Evolutionary conservation across 1,140 invertebrate species (phyloP).

Genomic region (Vollenhovia emeryi): DNA sequence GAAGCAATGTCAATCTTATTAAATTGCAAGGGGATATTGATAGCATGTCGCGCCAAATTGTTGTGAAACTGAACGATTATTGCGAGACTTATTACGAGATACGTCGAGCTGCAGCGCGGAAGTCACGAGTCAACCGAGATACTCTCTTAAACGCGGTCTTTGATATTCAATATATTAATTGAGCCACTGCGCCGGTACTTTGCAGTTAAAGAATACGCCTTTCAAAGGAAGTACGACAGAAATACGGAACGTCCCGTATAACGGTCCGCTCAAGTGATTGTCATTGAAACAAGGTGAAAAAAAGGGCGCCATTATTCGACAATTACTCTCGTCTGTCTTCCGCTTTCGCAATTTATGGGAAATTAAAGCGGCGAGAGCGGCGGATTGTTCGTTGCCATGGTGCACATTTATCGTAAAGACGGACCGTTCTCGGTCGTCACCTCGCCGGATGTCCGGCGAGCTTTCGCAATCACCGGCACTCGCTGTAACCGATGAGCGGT

Average conservation of each 20-base stretch:
- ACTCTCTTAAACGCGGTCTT: not conserved
- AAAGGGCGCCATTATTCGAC: not conserved
- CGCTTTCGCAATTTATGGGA: slow-evolving; percentile 37
- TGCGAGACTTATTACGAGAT: not conserved
- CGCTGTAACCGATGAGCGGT: not conserved
- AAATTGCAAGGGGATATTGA: not conserved
- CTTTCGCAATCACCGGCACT: not conserved
- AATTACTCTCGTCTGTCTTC: slow-evolving; percentile 20
- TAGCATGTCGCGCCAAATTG: not conserved
- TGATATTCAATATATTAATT: slow-evolving; percentile 27
- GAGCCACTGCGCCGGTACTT: not conserved
- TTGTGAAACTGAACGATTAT: not conserved
- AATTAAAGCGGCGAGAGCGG: slow-evolving; percentile 1
- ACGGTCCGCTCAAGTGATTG: not conserved
- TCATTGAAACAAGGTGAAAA: slow-evolving; percentile 18
- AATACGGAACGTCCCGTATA: not conserved
- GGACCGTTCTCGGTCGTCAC: not conserved
- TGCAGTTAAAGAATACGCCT: not conserved
- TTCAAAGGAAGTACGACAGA: slow-evolving; percentile 16
- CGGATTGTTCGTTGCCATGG: slow-evolving; percentile 16
- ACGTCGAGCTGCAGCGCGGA: not conserved
- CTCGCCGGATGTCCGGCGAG: not conserved
- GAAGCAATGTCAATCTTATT: not conserved
- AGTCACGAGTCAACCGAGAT: not conserved
- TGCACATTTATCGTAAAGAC: slow-evolving; percentile 8